Base-by-base conservation (phyloP, 30 jellyfish, hydroid and myxozoan species). In the Nemopilema nomurai region DNA sequence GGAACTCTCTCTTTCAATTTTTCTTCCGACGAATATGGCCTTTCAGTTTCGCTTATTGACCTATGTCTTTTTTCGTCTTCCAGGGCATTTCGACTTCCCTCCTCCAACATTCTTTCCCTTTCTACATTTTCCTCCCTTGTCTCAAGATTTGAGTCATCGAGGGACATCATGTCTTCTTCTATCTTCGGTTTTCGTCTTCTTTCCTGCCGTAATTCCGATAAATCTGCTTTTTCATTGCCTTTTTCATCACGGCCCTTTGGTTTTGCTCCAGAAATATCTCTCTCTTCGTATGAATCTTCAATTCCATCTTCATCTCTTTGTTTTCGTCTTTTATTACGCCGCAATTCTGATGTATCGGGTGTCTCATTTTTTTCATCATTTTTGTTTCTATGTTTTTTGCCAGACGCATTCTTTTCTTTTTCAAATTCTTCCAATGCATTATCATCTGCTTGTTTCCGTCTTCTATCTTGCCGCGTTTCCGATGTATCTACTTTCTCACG, bases 391-490 rank as follows among this genome's bases (percentile, higher is more conserved):
- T 23, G 83, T 13, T 21, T 16, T 26, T 51, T 62, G 28, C 63
- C 28, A 24, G 57, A 3, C 57, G 57, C 13, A 4, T 19, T 63
- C 73, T 63, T 18, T 24, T 63, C 30, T 63, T 63, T 4, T 63
- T 18, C 27, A 63, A 19, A 19, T 18, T 51, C 20, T 51, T 13
- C 20, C 67, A 51, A 13, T 20, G 67, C 16, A 51, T 51, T n/a
- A n/a, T 66, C 16, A 16, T 66, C 76, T 66, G 21, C 76, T 66
- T 66, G 76, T 66, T 28, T 66, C 23, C 76, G 8, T 22, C 76
- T 13, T 66, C 76, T 13, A 51, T 51, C 16, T 16, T 9, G 16
- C 17, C n/a, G n/a, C n/a, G 19, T 51, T 19, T 51, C 19, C 67
- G 16, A 9, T 19, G 16, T 51, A 16, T 51, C 16, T 19, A 19